Evolutionary conservation across 2,797 vertebrate species (phyloP), one percentile per base, ranked within the genome.

Genomic region (Pseudotriccus pelzelni): DNA sequence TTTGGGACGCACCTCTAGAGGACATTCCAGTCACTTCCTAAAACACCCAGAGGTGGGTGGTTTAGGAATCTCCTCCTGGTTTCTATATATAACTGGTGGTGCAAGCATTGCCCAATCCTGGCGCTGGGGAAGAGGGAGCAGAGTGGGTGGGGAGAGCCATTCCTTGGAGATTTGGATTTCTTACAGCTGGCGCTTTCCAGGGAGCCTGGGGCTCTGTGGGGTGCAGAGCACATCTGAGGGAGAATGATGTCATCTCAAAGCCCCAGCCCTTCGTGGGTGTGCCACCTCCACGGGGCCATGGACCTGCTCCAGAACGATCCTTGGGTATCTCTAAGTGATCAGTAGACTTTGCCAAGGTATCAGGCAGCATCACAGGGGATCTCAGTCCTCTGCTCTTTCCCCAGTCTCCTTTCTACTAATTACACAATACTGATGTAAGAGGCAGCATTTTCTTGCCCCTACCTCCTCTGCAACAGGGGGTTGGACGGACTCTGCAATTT

Each of bases 51-150:
- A 64, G 37, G 49, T 68, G 44, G 52, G 49, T 44, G 80, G 41
- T 59, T 92, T 44, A 75, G 77, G 81, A 78, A 78, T 78, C 44
- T 91, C 55, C 81, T 84, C 39, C 50, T 52, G 27, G 59, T 73
- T 85, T 86, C 84, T 75, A 6, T 60, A 75, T 79, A 63, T 75
- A 92, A 75, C 64, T 7, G 4, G 36, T 37, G 43, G 53, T 28
- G 32, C 56, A 86, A 66, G 12, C 17, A 7, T 64, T 83, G 58
- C 79, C 39, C 82, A 86, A 55, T 30, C 25, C 55, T 0, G 0
- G 2, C 0, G 0, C 53, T 41, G 50, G 43, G 66, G 58, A 81
- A 52, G 17, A 83, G 22, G 58, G 82, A 91, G 3, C 1, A 0
- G 55, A 24, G 46, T 46, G 63, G 58, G 69, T 75, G 50, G 41